Conservation (phyloP, 2,113 vertebrate genomes). For the Orthonyx spaldingii region DNA sequence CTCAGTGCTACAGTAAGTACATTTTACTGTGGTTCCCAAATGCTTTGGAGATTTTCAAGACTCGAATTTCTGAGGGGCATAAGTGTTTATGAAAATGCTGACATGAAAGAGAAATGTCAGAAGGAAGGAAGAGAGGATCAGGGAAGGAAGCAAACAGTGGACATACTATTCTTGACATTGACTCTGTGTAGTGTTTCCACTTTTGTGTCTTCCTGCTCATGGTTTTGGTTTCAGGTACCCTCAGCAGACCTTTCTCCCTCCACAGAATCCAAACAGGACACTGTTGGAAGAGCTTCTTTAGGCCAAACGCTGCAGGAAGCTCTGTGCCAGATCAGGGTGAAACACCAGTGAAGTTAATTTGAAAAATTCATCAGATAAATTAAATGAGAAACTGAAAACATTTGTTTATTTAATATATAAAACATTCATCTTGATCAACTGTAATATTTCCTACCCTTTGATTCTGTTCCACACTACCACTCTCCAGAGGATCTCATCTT, state of each 20-base stretch:
- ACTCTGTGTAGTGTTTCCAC: background rate
- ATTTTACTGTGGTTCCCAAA: background rate
- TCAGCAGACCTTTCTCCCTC: background rate
- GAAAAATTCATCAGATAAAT: slow-evolving; percentile 36
- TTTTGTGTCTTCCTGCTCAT: background rate
- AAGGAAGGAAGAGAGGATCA: background rate
- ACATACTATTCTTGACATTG: background rate
- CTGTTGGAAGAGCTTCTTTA: background rate
- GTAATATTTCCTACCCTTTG: slow-evolving; percentile 22
- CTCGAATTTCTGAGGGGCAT: background rate
- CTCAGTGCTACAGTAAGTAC: background rate
- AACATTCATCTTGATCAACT: background rate
- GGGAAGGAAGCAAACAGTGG: background rate
- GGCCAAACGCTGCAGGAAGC: background rate
- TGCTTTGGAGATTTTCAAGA: background rate
- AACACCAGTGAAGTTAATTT: slow-evolving; percentile 41
- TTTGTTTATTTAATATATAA: slow-evolving; percentile 46
- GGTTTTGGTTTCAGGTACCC: slow-evolving; percentile 23
- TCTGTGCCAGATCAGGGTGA: background rate
- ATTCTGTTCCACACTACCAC: background rate
- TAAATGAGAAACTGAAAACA: slow-evolving; percentile 8
- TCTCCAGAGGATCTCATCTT: background rate
- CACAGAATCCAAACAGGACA: background rate
- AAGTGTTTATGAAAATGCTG: background rate
- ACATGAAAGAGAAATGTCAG: background rate